Base-by-base conservation (phyloP, 1,140 invertebrate species). In the Papilio polytes region DNA sequence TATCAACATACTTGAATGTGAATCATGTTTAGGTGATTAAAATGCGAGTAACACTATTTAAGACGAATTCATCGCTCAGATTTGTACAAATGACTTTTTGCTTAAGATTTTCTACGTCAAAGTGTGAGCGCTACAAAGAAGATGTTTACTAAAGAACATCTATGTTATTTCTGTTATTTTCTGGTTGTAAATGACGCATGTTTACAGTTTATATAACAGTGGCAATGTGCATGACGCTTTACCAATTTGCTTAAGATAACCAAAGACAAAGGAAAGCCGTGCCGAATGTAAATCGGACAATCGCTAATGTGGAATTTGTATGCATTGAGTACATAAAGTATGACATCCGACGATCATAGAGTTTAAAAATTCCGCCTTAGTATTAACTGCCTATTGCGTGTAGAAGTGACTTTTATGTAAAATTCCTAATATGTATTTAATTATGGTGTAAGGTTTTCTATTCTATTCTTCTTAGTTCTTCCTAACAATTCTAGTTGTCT, bases 171-270 rank as follows among this genome's bases (percentile, higher is more conserved):
- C 26, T 70, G 26, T 63, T 3, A 13, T 20, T 26, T 63, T 63
- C 20, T 63, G 13, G 20, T 2, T 26, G 10, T 26, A 26, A 22
- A 26, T 63, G 10, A 63, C 12, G 18, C 18, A 56, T 26, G 31
- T 31, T 20, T n/a, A n/a, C n/a, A 26, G 26, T n/a, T 2, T 72
- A 51, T 46, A 56, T 22, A 48, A 10, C 51, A 66, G 13, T 59
- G 31, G 22, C 31, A 56, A 74, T 63, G 7, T 20, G n/a, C 41
- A 74, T 56, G 74, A 44, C 59, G 63, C 63, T 77, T 31, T 80
- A 78, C 78, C 18, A 76, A 84, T 85, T 85, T 46, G 80, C 51
- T 44, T 66, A 53, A 82, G 84, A 85, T 85, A 80, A 83, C 48
- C 18, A 26, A 56, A 10, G 56, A 84, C 78, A 41, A 82, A 82